phyloP scores from a whole-genome alignment of 2,888 invertebrate genomes.

The Eurytoma californica region DNA sequence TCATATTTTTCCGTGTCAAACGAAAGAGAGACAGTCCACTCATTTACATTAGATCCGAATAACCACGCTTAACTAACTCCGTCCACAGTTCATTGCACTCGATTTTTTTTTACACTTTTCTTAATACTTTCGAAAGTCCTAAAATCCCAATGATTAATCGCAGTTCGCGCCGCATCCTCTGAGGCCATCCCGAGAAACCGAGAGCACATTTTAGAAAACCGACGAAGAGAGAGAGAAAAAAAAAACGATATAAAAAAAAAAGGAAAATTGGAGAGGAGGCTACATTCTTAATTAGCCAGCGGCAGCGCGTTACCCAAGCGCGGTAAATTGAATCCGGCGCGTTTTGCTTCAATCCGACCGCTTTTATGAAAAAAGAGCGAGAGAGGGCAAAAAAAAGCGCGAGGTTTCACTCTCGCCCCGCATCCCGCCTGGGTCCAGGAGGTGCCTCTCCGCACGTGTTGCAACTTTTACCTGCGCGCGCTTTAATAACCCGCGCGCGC shows the following conservation, averaged over 20 bases:
- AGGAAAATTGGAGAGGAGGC: no score
- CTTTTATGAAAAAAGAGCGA: neutral
- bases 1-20: no score
- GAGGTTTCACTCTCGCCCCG: slow-evolving; percentile 6
- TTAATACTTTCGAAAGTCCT: slow-evolving; percentile 23
- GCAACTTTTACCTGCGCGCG: neutral
- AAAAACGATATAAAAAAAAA: neutral
- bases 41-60: no score
- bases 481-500: slow-evolving; percentile 6
- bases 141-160: slow-evolving; percentile 20
- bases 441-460: neutral
- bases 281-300: neutral
- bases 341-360: neutral
- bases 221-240: neutral
- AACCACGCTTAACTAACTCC: neutral
- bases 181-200: neutral
- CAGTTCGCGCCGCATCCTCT: neutral
- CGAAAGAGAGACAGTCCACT: no score
- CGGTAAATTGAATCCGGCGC: slow-evolving; percentile 6
- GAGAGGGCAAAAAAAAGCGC: neutral
- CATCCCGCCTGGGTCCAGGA: neutral
- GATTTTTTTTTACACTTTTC: neutral
- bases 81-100: neutral
- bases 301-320: neutral
- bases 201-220: no score